Percentiles rank a stretch among this genome's conserved stretches.
Conservation (phyloP, 2,113 vertebrate genomes). For the Daphoenositta chrysoptera region DNA sequence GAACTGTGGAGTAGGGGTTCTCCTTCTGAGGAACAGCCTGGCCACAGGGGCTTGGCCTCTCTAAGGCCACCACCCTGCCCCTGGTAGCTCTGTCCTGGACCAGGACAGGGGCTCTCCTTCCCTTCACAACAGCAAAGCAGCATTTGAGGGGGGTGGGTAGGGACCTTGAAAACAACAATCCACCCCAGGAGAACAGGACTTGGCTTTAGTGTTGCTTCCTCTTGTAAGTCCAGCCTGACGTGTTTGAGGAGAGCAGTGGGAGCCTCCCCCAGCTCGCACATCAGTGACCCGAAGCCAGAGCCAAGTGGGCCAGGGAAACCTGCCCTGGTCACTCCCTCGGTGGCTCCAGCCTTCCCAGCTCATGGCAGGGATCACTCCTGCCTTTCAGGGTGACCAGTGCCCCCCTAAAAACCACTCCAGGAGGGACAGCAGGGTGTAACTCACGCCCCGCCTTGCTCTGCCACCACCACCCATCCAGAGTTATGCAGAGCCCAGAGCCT, state of each 20-base stretch:
- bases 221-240: background rate
- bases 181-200: background rate
- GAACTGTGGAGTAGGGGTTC: background rate
- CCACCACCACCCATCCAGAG: background rate
- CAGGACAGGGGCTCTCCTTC: background rate
- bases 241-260: background rate
- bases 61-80: background rate
- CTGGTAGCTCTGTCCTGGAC: background rate
- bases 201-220: background rate
- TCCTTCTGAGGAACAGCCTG: background rate
- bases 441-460: background rate
- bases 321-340: background rate
- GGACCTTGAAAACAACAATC: background rate
- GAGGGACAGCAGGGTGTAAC: background rate
- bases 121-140: background rate
- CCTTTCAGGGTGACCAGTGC: background rate
- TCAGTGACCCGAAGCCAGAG: background rate
- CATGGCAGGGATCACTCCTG: background rate
- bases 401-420: background rate
- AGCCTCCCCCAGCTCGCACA: background rate
- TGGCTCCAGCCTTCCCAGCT: background rate
- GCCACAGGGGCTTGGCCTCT: background rate
- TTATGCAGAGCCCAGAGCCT: background rate
- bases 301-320: background rate
- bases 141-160: background rate